Conservation (phyloP, 2,113 vertebrate species). For the Prolemur simus region DNA sequence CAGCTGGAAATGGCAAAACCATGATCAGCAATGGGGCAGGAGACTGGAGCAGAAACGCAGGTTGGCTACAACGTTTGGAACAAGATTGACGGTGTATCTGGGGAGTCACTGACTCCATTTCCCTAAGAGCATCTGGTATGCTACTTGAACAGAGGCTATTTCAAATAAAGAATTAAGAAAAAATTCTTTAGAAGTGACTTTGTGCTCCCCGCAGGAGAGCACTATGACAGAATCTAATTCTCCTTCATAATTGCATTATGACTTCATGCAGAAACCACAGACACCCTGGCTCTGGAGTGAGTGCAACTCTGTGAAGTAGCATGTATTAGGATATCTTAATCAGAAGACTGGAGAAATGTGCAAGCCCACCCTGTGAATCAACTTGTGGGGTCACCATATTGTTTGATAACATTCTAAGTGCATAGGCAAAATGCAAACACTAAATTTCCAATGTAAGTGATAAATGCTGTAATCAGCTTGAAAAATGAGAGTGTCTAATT, state of each 20-base stretch:
- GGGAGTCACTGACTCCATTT: neutral
- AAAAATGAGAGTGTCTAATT: conserved; percentile 45
- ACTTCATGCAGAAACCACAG: conserved; percentile 57
- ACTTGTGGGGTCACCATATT: neutral
- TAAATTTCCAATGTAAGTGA: neutral
- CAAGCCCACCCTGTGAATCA: neutral
- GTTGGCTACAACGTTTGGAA: conserved; percentile 58
- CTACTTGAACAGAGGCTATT: conserved; percentile 44
- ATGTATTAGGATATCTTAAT: neutral
- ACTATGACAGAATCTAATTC: conserved; percentile 39
- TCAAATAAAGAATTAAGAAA: conserved; percentile 38
- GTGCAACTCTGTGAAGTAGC: neutral
- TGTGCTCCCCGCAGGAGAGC: neutral
- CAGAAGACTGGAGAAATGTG: neutral
- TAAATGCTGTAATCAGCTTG: neutral
- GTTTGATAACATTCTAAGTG: neutral
- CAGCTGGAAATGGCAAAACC: conserved; percentile 80
- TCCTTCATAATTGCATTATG: conserved; percentile 33
- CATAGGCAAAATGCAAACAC: neutral
- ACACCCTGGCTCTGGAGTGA: conserved; percentile 18
- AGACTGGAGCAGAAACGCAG: conserved; percentile 66
- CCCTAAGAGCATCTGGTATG: conserved; percentile 23
- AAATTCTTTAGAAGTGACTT: neutral
- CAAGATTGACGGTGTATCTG: neutral
- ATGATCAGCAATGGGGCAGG: conserved; percentile 74